Percentiles rank a stretch among this genome's conserved stretches.
These are phyloP conservation scores for Pachypanchax playfairii DNA, from an alignment of 2,113 vertebrate species.

Conservation along the genomic window DNA sequence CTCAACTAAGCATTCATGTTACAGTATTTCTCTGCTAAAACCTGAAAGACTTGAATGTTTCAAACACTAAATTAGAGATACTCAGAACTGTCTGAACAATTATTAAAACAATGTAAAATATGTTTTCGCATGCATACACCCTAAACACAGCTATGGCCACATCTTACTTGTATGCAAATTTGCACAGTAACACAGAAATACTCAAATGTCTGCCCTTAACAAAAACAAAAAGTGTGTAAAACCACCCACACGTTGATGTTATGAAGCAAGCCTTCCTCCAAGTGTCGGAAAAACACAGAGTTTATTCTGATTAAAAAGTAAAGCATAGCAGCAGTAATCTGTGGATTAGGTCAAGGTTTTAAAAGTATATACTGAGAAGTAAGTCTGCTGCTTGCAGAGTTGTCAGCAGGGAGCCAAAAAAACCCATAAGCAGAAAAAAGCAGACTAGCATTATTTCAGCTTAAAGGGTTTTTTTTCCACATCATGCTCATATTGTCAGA, in stretches of 20 bases:
- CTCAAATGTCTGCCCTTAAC: not conserved
- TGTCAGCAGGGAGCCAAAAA: not conserved
- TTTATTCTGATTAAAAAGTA: slow-evolving; percentile 43
- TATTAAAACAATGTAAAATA: too few species aligned
- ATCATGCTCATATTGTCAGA: too few species aligned
- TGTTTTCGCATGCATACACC: too few species aligned
- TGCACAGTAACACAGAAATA: too few species aligned
- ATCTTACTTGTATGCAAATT: too few species aligned
- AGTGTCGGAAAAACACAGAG: slow-evolving; percentile 23
- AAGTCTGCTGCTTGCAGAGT: slow-evolving; percentile 19
- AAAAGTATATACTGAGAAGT: slow-evolving; percentile 3
- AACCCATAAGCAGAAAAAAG: not conserved
- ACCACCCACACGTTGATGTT: not conserved
- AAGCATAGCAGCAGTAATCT: slow-evolving; percentile 43
- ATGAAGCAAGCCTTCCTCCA: slow-evolving; percentile 13
- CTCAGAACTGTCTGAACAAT: too few species aligned
- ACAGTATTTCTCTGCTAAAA: not conserved
- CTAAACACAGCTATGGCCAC: too few species aligned
- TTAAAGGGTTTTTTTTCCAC: too few species aligned
- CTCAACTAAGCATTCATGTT: not conserved
- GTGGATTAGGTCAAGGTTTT: slow-evolving; percentile 37
- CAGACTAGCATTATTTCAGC: too few species aligned
- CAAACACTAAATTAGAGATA: too few species aligned
- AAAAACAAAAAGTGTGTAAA: not conserved
- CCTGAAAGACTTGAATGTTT: too few species aligned